Evolutionary conservation across 1,140 invertebrate species (phyloP).

Genomic region (Rhopalosiphum padi): DNA sequence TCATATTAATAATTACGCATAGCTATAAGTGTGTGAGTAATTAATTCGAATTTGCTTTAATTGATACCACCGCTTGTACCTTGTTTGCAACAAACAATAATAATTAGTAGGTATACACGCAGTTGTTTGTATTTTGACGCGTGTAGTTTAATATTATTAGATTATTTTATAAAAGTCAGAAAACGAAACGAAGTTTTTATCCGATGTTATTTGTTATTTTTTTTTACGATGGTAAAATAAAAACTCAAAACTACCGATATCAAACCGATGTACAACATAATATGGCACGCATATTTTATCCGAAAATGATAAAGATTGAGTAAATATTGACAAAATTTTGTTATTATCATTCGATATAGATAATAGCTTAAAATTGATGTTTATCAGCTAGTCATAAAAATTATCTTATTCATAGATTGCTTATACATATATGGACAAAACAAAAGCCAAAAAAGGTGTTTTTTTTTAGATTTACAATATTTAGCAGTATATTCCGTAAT

Average conservation of each 20-base stretch:
- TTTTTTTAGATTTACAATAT: too few species aligned
- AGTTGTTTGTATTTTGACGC: background rate
- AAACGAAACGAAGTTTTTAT: background rate
- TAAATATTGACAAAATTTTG: too few species aligned
- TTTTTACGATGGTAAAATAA: background rate
- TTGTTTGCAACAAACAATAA: background rate
- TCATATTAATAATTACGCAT: background rate
- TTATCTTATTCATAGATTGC: too few species aligned
- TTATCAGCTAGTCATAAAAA: too few species aligned
- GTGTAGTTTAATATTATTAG: background rate
- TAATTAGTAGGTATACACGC: background rate
- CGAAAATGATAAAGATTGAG: too few species aligned
- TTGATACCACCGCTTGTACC: background rate
- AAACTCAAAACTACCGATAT: background rate
- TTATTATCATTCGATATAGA: too few species aligned
- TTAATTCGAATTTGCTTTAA: background rate
- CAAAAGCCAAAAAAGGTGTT: too few species aligned
- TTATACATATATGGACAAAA: too few species aligned
- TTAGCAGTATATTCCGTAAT: too few species aligned
- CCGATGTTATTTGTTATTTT: background rate
- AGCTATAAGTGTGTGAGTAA: background rate
- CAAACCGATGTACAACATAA: background rate
- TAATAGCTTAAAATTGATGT: too few species aligned
- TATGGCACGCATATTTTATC: background rate
- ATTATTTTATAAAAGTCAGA: background rate